phyloP scores from a whole-genome alignment of 2,888 invertebrate species.

The Hyles lineata region DNA sequence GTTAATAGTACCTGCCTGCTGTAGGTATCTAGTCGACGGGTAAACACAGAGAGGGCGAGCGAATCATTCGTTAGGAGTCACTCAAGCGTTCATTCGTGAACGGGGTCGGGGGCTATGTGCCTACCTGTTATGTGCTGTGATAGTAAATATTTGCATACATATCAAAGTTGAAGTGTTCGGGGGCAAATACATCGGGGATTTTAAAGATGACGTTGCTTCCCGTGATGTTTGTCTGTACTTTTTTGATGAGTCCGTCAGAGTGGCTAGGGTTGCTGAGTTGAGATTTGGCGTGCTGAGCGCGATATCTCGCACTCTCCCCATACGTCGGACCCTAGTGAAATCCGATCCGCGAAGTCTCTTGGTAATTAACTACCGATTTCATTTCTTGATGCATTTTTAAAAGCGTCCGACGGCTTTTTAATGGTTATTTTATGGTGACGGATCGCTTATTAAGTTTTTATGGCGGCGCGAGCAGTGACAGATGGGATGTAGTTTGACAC shows the following conservation, averaged over 20 bases:
- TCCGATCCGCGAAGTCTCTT: slow-evolving; percentile 78
- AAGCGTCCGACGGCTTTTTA: slow-evolving; percentile 83
- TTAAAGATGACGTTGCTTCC: slow-evolving; percentile 49
- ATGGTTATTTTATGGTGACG: slow-evolving; percentile 85
- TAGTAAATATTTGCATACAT: slow-evolving; percentile 83
- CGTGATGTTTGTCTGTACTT: slow-evolving; percentile 48
- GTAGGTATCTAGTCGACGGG: slow-evolving; percentile 46
- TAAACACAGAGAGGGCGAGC: slow-evolving; percentile 57
- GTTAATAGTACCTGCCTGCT: slow-evolving; percentile 50
- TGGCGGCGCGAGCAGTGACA: slow-evolving; percentile 74
- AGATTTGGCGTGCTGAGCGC: slow-evolving; percentile 37
- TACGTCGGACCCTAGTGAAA: slow-evolving; percentile 65
- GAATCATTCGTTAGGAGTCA: slow-evolving; percentile 79
- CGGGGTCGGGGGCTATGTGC: slow-evolving; percentile 68
- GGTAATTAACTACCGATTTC: slow-evolving; percentile 84
- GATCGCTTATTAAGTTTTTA: slow-evolving; percentile 85
- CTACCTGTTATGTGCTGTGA: slow-evolving; percentile 75
- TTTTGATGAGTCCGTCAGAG: slow-evolving; percentile 46
- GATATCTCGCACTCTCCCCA: slow-evolving; percentile 42
- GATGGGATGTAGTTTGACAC: slow-evolving; percentile 83
- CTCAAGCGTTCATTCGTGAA: slow-evolving; percentile 78
- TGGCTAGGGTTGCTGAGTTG: slow-evolving; percentile 41
- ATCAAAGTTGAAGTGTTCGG: slow-evolving; percentile 66
- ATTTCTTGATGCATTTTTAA: slow-evolving; percentile 85
- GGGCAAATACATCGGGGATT: slow-evolving; percentile 43